Conservation (phyloP, 2,113 vertebrate species). For the Heterotis niloticus region DNA sequence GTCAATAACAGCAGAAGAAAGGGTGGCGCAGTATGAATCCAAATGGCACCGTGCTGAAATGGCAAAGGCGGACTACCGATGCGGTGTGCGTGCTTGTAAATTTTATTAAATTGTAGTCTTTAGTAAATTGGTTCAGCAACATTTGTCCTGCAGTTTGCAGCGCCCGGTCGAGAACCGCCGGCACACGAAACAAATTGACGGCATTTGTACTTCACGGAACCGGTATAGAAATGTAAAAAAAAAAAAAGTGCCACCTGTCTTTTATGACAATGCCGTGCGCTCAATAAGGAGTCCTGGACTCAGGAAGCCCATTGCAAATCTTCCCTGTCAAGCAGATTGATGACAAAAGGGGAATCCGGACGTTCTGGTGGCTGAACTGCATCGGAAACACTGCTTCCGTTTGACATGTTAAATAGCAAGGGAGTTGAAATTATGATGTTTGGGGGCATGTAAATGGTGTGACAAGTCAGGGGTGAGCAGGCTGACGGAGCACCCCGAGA, state of each 20-base stretch:
- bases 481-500: neutral
- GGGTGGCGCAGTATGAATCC: neutral
- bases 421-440: constrained; percentile 13
- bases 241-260: neutral
- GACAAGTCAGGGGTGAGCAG: constrained; percentile 5
- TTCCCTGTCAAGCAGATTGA: neutral
- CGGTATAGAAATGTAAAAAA: no score
- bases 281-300: neutral
- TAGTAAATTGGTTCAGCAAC: no score
- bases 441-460: constrained; percentile 7
- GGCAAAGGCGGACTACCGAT: neutral
- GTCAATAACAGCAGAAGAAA: no score
- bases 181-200: no score
- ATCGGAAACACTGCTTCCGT: constrained; percentile 11
- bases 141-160: no score
- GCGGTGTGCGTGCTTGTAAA: no score
- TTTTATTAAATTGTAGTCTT: no score
- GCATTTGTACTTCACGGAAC: no score
- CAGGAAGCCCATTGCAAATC: neutral
- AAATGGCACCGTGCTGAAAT: no score
- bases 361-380: neutral
- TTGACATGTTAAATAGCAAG: constrained; percentile 1
- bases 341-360: neutral
- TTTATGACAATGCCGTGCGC: neutral
- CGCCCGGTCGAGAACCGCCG: no score